Percentiles rank a stretch among this genome's conserved stretches.
These are phyloP conservation scores for Orthosia gothica DNA, from an alignment of 2,888 invertebrate genomes.

Conservation along the genomic window DNA sequence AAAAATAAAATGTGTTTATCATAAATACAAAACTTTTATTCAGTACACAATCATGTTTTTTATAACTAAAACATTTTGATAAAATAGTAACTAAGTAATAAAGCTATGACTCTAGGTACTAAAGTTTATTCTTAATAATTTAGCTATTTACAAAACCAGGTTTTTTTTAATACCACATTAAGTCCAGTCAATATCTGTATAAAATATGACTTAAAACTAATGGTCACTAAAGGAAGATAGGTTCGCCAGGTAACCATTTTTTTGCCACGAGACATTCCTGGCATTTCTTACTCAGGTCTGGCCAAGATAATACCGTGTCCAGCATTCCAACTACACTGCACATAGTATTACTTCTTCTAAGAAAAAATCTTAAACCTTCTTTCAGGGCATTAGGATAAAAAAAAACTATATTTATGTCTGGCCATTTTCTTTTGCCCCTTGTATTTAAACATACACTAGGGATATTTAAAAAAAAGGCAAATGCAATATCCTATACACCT, in stretches of 20 bases:
- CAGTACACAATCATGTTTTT: constrained; percentile 6
- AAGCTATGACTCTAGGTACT: constrained; percentile 14
- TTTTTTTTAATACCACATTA: background rate
- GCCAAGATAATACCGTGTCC: background rate
- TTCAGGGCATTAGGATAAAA: background rate
- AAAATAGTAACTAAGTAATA: constrained; percentile 22
- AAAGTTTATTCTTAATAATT: constrained; percentile 24
- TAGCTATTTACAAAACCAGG: constrained; percentile 51
- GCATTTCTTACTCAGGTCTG: too few relatives aligned
- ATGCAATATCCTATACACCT: constrained; percentile 61
- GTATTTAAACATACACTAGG: constrained; percentile 27
- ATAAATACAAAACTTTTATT: constrained; percentile 58
- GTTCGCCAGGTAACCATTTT: background rate
- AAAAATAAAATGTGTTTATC: constrained; percentile 4
- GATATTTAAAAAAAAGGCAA: constrained; percentile 14
- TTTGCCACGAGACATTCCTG: background rate
- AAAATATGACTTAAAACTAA: constrained; percentile 1
- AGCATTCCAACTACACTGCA: background rate
- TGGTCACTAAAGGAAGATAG: background rate
- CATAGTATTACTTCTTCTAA: too few relatives aligned
- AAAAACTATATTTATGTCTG: background rate
- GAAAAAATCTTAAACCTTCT: too few relatives aligned
- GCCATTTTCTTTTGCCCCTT: background rate
- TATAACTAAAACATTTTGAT: constrained; percentile 20
- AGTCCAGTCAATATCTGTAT: background rate